Conservation (phyloP, 2,888 invertebrate genomes). For the Hylaea fasciaria region DNA sequence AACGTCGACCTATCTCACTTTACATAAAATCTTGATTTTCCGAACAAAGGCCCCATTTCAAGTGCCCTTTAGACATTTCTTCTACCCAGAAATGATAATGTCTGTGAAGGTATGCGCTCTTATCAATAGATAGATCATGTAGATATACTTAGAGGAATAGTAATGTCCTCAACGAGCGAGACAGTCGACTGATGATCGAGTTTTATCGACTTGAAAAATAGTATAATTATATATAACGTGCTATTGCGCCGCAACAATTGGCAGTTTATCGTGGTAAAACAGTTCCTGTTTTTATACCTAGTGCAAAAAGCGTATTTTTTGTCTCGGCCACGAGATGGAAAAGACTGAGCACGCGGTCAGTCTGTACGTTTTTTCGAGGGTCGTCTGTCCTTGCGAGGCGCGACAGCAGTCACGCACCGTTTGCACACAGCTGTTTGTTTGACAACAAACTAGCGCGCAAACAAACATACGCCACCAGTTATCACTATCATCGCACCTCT, state of each 20-base stretch:
- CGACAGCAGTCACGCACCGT: slow-evolving; percentile 67
- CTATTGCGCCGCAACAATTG: slow-evolving; percentile 53
- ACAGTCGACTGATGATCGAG: slow-evolving; percentile 24
- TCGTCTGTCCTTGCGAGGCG: slow-evolving; percentile 69
- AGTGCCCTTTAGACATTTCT: background rate
- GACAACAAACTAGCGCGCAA: slow-evolving; percentile 69
- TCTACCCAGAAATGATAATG: background rate
- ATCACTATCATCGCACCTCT: slow-evolving; percentile 44
- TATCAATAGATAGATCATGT: background rate
- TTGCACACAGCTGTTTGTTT: slow-evolving; percentile 71
- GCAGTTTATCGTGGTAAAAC: slow-evolving; percentile 45
- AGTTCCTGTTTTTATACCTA: slow-evolving; percentile 49
- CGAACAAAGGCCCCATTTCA: slow-evolving; percentile 12
- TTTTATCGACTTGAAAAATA: slow-evolving; percentile 34
- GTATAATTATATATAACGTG: slow-evolving; percentile 37
- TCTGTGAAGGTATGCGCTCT: slow-evolving; percentile 7
- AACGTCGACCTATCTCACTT: slow-evolving; percentile 19
- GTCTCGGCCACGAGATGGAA: slow-evolving; percentile 49
- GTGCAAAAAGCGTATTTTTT: slow-evolving; percentile 47
- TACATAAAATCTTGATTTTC: slow-evolving; percentile 9
- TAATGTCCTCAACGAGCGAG: slow-evolving; percentile 1
- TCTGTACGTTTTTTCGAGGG: slow-evolving; percentile 56
- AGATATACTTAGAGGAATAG: background rate
- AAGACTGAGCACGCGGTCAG: slow-evolving; percentile 49
- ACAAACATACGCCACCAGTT: slow-evolving; percentile 55